Evolutionary conservation across 1,140 invertebrate species (phyloP), one percentile per base, ranked within the genome.

Genomic region (Antheraea mylitta): DNA sequence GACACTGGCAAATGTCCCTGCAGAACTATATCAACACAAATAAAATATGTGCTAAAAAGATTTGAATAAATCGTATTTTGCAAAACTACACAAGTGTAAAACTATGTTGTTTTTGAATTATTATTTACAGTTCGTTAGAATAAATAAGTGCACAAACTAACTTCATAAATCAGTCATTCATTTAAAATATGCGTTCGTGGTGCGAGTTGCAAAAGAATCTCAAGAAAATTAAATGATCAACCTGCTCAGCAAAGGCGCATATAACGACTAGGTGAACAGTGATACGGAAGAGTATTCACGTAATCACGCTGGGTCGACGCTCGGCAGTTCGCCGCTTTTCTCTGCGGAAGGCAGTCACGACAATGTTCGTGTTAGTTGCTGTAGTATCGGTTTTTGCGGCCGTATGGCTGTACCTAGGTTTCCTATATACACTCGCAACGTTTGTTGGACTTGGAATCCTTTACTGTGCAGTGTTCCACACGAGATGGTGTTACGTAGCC

Each of bases 401-500:
- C 36, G 76, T 84, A 68, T 88, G 78, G 71, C 59, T 87, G 38
- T 81, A 79, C 70, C 73, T 82, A 18, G 87, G 85, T 59, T 78
- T 90, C 48, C 66, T 79, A 30, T 73, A 73, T 64, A 86, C 86
- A n/a, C 19, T 85, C 37, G 37, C 76, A 64, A 69, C 80, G 60
- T 76, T 77, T 64, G n/a, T 84, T 64, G 36, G 71, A 64, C 58
- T 86, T 65, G 63, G 69, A 70, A 48, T 80, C 58, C 36, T 83
- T n/a, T 91, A 86, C 69, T 66, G 62, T 18, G 18, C 82, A 58
- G 48, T 86, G 37, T 89, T 86, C 64, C 82, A 90, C 64, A 93
- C 93, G 67, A 91, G 92, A 83, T 96, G 95, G 95, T 93, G 95
- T 77, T 96, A 96, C 79, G 93, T 97, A 59, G 95, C 96, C 18